These are phyloP conservation scores for Chrysomela aeneicollis DNA, from an alignment of 2,888 invertebrate genomes.

Conservation along the genomic window DNA sequence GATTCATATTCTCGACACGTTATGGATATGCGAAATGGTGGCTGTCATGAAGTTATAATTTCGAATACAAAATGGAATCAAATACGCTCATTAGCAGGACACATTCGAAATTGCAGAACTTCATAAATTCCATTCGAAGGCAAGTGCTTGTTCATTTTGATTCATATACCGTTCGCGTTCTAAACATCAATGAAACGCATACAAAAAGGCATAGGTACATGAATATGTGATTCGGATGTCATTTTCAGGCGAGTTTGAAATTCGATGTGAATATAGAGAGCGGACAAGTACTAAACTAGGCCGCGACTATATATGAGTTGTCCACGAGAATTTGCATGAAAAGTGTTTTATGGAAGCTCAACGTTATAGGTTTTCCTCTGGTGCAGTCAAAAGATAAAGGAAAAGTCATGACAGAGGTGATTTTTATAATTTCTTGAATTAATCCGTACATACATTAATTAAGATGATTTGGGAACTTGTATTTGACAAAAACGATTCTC, in stretches of 20 bases:
- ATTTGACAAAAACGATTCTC: too few species aligned
- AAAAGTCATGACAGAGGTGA: too few species aligned
- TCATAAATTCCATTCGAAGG: background rate
- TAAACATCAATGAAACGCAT: constrained; percentile 1
- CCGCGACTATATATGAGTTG: background rate
- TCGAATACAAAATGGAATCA: background rate
- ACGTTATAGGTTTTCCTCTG: too few species aligned
- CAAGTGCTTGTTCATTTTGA: background rate
- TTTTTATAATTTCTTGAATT: too few species aligned
- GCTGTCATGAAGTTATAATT: too few species aligned
- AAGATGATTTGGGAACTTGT: too few species aligned
- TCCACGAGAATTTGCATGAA: background rate
- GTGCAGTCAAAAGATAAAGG: too few species aligned
- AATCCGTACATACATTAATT: too few species aligned
- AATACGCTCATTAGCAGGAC: background rate
- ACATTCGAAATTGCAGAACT: background rate
- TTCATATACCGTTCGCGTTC: constrained; percentile 3
- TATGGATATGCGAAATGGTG: too few species aligned
- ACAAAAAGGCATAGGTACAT: background rate
- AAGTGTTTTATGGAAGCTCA: too few species aligned
- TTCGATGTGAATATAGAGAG: background rate
- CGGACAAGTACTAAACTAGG: background rate
- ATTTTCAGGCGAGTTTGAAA: background rate
- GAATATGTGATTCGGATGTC: constrained; percentile 5
- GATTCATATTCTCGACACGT: too few species aligned